Conservation (phyloP, 1,140 invertebrate species). For the Drosophila tristis region DNA sequence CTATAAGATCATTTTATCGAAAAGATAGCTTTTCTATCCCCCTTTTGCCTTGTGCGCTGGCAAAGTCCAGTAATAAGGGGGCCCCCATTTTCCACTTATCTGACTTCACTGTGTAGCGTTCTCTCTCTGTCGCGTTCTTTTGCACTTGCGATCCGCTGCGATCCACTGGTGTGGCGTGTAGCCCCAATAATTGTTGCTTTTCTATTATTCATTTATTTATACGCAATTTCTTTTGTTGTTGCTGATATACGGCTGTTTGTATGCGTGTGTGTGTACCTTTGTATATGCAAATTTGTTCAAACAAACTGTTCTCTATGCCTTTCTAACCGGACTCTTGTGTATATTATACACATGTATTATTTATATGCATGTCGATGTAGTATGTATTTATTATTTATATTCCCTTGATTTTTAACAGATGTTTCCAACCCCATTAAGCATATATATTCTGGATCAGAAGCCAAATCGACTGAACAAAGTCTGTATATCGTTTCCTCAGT, state of each 20-base stretch:
- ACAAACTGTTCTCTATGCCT: neutral
- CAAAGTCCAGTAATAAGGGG: constrained; percentile 4
- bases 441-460: too few relatives aligned
- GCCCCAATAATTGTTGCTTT: constrained; percentile 50
- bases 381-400: too few relatives aligned
- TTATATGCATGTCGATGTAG: too few relatives aligned
- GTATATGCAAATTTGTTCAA: constrained; percentile 67
- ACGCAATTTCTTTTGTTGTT: constrained; percentile 31
- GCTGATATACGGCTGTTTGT: neutral
- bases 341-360: too few relatives aligned
- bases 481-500: constrained; percentile 10
- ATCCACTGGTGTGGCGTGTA: too few relatives aligned
- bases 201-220: constrained; percentile 33
- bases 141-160: constrained; percentile 31
- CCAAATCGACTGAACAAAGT: neutral
- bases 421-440: too few relatives aligned
- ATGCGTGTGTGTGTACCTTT: constrained; percentile 35
- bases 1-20: too few relatives aligned
- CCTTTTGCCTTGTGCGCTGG: too few relatives aligned
- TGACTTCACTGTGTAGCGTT: neutral
- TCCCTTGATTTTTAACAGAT: too few relatives aligned
- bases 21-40: too few relatives aligned
- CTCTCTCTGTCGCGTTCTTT: constrained; percentile 6
- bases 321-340: too few relatives aligned
- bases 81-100: constrained; percentile 18